Evolutionary conservation across 1,140 invertebrate genomes (phyloP), one percentile per base, ranked within the genome.

Genomic region (Zeugodacus cucurbitae): DNA sequence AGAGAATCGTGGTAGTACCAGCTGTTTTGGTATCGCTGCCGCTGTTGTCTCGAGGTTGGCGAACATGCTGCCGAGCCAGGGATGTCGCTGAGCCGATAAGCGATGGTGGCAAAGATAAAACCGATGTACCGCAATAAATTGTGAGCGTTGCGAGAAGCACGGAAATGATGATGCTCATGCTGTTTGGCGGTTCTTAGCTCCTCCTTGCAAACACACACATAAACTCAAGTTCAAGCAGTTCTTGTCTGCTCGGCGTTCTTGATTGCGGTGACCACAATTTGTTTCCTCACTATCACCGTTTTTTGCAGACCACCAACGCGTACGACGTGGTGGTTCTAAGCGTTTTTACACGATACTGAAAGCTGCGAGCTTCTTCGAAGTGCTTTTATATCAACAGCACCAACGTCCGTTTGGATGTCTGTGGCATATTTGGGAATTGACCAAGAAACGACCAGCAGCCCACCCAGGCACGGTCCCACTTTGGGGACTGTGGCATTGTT

Each of bases 61-160:
- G 29, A 44, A 64, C 48, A 29, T 85, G 86, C 2, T 87, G 88
- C 64, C 89, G 89, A 87, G 90, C 90, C 91, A 92, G 92, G 92
- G 92, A 92, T 91, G 90, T 90, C 90, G 91, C 91, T 87, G 89
- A 89, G 67, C 91, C 91, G 92, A 93, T 93, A 93, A 93, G 91
- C 91, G 92, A 93, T 93, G 91, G 92, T 93, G 92, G 92, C 90
- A 92, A 91, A 93, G 92, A 93, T 93, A 93, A 91, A 64, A 90
- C 92, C 87, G 91, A 89, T 88, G 91, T 89, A 91, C 91, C 90
- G 89, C 92, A 91, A 93, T 93, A 93, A 93, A 92, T 92, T 90
- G 91, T 91, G 89, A 92, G 88, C 88, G 90, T 91, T 89, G 91
- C 89, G 89, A 91, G 89, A 62, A 93, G 90, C 92, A 92, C 89